Conservation (phyloP, 2,888 invertebrate genomes). For the Mesoligia furuncula region DNA sequence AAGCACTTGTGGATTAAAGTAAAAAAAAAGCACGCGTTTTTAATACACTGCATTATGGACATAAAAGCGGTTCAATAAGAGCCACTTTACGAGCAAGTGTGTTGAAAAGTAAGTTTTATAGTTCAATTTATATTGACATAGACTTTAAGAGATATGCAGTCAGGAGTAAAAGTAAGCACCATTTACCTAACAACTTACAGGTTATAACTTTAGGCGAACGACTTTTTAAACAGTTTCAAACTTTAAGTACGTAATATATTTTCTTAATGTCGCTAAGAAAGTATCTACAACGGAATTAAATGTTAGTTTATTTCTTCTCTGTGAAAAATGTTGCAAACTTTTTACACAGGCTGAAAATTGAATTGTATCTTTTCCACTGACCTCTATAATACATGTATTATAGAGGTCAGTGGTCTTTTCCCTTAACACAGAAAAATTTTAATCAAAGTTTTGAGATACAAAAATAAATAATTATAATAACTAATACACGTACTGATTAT, state of each 20-base stretch:
- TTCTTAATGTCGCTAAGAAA: slow-evolving; percentile 11
- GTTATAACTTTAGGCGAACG: slow-evolving; percentile 20
- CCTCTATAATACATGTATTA: too few species aligned
- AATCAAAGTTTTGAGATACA: too few species aligned
- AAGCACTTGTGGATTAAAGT: too few species aligned
- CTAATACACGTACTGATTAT: too few species aligned
- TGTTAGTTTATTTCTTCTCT: neutral
- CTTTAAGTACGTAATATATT: slow-evolving; percentile 21
- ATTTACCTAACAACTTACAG: slow-evolving; percentile 29
- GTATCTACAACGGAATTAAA: neutral
- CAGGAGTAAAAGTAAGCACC: slow-evolving; percentile 10
- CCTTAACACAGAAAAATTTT: neutral
- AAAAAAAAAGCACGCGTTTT: too few species aligned
- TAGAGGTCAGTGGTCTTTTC: too few species aligned
- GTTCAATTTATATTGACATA: neutral
- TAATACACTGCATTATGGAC: too few species aligned
- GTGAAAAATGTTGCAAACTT: neutral
- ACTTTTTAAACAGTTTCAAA: slow-evolving; percentile 28
- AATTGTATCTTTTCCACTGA: neutral
- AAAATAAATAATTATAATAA: too few species aligned
- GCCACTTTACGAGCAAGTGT: too few species aligned
- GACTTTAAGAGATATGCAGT: slow-evolving; percentile 28
- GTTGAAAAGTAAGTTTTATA: slow-evolving; percentile 29
- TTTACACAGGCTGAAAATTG: neutral
- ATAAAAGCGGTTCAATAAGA: too few species aligned